Evolutionary conservation across 2,113 vertebrate species (phyloP), one percentile per base, ranked within the genome.

Genomic region (Dromas ardeola): DNA sequence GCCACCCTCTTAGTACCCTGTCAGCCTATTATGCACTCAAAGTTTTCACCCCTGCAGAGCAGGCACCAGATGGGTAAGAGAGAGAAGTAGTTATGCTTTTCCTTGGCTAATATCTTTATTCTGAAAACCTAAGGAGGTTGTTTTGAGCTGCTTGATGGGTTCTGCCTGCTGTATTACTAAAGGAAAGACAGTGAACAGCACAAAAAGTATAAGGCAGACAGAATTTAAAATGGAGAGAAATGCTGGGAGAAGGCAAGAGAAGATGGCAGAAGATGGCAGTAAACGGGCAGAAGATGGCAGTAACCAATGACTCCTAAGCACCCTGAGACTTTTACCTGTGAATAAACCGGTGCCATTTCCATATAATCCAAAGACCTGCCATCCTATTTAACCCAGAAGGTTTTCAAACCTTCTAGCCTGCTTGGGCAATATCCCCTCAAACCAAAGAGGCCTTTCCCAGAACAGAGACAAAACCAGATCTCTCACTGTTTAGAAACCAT

Each of bases 11-110:
- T 42, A 80, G 71, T 42, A 52, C 42, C 18, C 81, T 84, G 62
- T 72, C 88, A 91, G n/a, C 27, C 53, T 40, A 6, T 65, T 65
- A 59, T 16, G 20, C 52, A 47, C 52, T 49, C 70, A 47, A 56
- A 50, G 65, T n/a, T 95, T 82, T 95, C 77, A 91, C 58, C 77
- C 84, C 73, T 78, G 86, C 92, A 81, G 90, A 91, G 83, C 59
- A 71, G 43, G 73, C 36, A 76, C 81, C 94, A 95, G 86, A 87
- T 81, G 84, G 77, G 61, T 87, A 84, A 86, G 72, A 52, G 52
- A 88, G 52, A 38, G 74, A 81, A 86, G 72, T 80, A 88, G 63
- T 47, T 92, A 42, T 56, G 50, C 19, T 86, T 88, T 95, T 72
- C 47, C 73, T 81, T 79, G 69, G 63, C 38, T 87, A 62, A 89